Evolutionary conservation across 2,888 invertebrate genomes (phyloP).

Genomic region (Candidula unifasciata): DNA sequence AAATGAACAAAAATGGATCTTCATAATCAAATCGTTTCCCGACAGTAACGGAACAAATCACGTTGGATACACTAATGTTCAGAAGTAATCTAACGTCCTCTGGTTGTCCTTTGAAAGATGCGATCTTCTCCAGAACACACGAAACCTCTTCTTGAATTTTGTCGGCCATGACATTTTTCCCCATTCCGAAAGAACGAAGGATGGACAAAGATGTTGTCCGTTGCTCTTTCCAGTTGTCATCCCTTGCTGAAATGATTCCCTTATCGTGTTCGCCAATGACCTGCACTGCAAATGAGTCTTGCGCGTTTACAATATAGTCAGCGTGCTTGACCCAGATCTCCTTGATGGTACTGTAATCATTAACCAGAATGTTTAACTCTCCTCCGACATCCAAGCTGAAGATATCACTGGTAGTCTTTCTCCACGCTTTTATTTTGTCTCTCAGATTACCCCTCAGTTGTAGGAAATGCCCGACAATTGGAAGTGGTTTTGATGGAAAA

Average conservation of each 20-base stretch:
- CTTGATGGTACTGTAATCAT: conserved; percentile 16
- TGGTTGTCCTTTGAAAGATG: conserved; percentile 19
- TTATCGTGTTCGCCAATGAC: background rate
- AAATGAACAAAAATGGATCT: conserved; percentile 22
- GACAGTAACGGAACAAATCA: conserved; percentile 22
- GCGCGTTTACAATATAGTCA: background rate
- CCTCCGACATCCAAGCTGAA: conserved; percentile 26
- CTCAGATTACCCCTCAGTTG: background rate
- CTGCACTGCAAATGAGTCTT: background rate
- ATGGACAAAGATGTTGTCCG: conserved; percentile 39
- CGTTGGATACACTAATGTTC: conserved; percentile 24
- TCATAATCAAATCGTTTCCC: conserved; percentile 34
- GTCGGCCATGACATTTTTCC: conserved; percentile 43
- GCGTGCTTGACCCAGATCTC: conserved; percentile 24
- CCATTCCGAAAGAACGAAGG: conserved; percentile 47
- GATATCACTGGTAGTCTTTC: conserved; percentile 25
- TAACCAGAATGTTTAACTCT: background rate
- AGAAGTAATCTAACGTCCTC: conserved; percentile 17
- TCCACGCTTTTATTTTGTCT: conserved; percentile 16
- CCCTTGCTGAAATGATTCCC: conserved; percentile 28
- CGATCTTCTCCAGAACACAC: background rate
- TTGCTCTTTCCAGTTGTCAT: conserved; percentile 47
- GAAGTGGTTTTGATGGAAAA: conserved; percentile 6
- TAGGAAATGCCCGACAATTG: conserved; percentile 20
- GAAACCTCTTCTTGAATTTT: conserved; percentile 45